A percentile compares a stretch with the other conserved stretches of the same genome.
Evolutionary conservation across 2,797 vertebrate genomes (phyloP).

Genomic region (Leuciscus waleckii): DNA sequence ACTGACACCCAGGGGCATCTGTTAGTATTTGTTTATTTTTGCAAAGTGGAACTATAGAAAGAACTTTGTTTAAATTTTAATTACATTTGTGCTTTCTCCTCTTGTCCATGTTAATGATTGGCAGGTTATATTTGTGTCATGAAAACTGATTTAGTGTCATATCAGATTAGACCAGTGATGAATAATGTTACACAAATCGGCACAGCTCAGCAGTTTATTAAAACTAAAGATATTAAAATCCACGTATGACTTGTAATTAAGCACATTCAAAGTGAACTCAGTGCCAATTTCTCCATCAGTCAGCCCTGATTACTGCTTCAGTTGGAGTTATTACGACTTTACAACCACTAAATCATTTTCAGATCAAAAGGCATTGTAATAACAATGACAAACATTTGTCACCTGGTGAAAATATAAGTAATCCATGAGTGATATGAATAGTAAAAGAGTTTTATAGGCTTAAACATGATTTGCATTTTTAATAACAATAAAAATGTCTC

Average conservation of each 20-base stretch:
- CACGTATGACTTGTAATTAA: constrained; percentile 20
- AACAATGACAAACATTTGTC: neutral
- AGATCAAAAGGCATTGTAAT: constrained; percentile 30
- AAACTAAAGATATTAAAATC: constrained; percentile 32
- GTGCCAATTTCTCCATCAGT: constrained; percentile 32
- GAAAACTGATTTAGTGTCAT: constrained; percentile 10
- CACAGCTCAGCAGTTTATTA: constrained; percentile 26
- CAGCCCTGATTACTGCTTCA: constrained; percentile 38
- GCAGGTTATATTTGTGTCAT: constrained; percentile 9
- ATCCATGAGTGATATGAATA: neutral
- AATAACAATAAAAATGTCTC: neutral
- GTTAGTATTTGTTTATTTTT: constrained; percentile 30
- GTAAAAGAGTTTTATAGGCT: neutral
- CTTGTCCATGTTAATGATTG: neutral
- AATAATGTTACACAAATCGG: neutral
- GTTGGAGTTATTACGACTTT: constrained; percentile 7
- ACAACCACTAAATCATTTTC: constrained; percentile 20
- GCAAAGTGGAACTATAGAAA: neutral
- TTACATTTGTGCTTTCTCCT: neutral
- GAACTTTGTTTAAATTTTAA: neutral
- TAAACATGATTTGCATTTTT: neutral
- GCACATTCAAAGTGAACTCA: neutral
- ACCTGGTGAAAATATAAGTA: neutral
- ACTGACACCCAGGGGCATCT: constrained; percentile 60
- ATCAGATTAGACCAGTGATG: neutral